phyloP scores from a whole-genome alignment of 2,888 invertebrate species.

The Agrotis segetum region DNA sequence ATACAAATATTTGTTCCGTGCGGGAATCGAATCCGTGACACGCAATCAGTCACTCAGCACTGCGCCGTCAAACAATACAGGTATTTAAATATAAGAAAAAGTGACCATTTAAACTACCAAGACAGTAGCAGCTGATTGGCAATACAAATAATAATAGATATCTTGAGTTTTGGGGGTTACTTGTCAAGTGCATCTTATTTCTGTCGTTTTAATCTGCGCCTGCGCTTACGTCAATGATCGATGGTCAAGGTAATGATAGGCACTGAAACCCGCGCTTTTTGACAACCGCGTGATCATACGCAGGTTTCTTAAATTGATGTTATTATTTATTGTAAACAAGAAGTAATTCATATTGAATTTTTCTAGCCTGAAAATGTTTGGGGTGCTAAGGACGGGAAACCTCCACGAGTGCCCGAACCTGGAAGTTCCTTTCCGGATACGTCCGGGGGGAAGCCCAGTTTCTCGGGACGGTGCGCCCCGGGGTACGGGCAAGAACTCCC shows the following conservation, averaged over 20 bases:
- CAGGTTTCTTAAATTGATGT: background rate
- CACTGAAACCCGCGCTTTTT: conserved; percentile 10
- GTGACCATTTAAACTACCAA: background rate
- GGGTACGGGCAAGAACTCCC: too few species aligned
- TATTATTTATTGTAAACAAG: background rate
- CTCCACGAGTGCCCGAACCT: too few species aligned
- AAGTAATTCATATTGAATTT: conserved; percentile 8
- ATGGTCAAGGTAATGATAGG: conserved; percentile 38
- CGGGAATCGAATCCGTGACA: too few species aligned
- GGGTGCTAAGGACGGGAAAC: too few species aligned
- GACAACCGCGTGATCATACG: conserved; percentile 2
- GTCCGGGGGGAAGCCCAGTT: too few species aligned
- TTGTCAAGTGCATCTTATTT: conserved; percentile 39
- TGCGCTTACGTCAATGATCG: conserved; percentile 23
- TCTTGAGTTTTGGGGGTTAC: background rate
- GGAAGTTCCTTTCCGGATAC: too few species aligned
- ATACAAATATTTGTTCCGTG: too few species aligned
- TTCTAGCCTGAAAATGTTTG: background rate
- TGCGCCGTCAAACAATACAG: too few species aligned
- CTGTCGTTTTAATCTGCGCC: background rate
- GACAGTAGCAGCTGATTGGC: background rate
- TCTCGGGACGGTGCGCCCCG: too few species aligned
- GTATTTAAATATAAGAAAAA: too few species aligned
- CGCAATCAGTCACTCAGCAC: too few species aligned
- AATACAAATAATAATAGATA: background rate